Evolutionary conservation across 2,797 vertebrate species (phyloP), one percentile per base, ranked within the genome.

Genomic region (Notolabrus celidotus): DNA sequence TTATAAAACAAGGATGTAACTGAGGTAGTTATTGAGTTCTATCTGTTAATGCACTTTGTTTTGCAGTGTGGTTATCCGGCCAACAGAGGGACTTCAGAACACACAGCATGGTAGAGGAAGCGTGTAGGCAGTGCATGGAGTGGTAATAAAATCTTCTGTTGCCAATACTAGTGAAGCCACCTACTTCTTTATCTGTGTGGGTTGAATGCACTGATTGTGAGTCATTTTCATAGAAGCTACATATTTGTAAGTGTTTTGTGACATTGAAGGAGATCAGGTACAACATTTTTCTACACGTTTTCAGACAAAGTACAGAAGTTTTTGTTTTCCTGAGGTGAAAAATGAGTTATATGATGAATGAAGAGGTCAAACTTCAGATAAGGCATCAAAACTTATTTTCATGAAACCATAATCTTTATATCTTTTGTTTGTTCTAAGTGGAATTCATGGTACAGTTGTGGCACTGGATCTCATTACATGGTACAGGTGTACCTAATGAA

Each of bases 51-150:
- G 12, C 19, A 50, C 20, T 39, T 8, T 29, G 27, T 27, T 16
- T 0, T 79, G 46, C 64, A 80, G 49, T 71, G 59, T 63, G 53
- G 34, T 25, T 6, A 1, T 66, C 2, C 62, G 67, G 34, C 64
- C 71, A 73, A 65, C 38, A 71, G 63, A 58, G 69, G 51, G 63
- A 62, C 66, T 11, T 17, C 6, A 54, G 31, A 31, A 31, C 29
- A 31, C 29, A 31, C 29, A 3, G 9, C 20, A 50, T 5, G 42
- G 41, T 1, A 29, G 25, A 39, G 19, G 27, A 63, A 57, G 52
- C 20, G 68, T 20, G 5, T 23, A 27, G 25, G 25, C 14, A 43
- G n/a, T 8, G n/a, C 9, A 39, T 14, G 15, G 4, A 1, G 43
- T 47, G n/a, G 29, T 4, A 52, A 12, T 16, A 42, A 0, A 41